Base-by-base conservation (phyloP, 1,140 invertebrate species). In the Heliconius himera region DNA sequence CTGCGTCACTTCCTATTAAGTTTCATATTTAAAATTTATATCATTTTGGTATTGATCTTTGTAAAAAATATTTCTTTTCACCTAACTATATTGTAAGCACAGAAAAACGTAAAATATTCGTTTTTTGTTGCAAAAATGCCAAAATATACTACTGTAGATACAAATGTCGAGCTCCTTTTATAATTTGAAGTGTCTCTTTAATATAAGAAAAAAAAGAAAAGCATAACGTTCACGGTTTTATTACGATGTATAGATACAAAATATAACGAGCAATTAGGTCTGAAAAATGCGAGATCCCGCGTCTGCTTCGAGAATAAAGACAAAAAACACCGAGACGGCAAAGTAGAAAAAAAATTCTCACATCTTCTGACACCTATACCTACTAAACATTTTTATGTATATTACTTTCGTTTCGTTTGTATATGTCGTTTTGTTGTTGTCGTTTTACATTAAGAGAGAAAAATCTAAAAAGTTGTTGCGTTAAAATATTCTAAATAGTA, bases 221-320 rank as follows among this genome's bases (percentile, higher is more conserved):
- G 4, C 22, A 16, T 66, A 66, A 66, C 60, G 3, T 26, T 29
- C 60, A 26, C 13, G 26, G 60, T 16, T 66, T 66, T 66, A 66
- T 66, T 66, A 16, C 60, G 60, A 18, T 66, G 60, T 66, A 66
- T 66, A 29, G 60, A 66, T 66, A 66, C 60, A 66, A 66, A 66
- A 66, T 60, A 51, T 56, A 79, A 79, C 77, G 41, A 74, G 56
- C 73, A 79, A 74, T 79, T 79, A 79, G 70, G 72, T 74, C 73
- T 18, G 72, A 16, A 56, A 74, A 74, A 79, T 74, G 78, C 38
- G 56, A 74, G 78, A 79, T 74, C 70, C 66, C 54, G 41, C 49
- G 71, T 79, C 77, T 54, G 71, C 60, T 66, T 66, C 72, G 38
- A 74, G 77, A 60, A 76, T 26, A 60, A 38, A 76, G 36, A 76